A percentile compares a stretch with the other conserved stretches of the same genome.
Evolutionary conservation across 2,113 vertebrate genomes (phyloP).

Genomic region (Zosterops hypoxanthus): DNA sequence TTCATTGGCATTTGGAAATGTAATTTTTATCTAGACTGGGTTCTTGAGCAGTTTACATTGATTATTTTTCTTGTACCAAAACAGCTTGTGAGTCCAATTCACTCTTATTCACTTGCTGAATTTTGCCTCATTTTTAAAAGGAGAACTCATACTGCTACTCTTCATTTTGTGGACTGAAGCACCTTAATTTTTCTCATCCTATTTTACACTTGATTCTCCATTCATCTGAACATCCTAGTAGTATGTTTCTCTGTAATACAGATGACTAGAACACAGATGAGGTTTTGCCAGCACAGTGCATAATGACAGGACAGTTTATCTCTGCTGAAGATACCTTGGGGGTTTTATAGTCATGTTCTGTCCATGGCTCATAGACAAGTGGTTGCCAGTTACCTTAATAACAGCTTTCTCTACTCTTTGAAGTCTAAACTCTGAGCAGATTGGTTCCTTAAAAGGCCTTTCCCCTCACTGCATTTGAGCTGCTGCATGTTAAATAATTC

Average conservation of each 20-base stretch:
- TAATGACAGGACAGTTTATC: not conserved
- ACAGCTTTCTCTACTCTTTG: not conserved
- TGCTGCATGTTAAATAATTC: not conserved
- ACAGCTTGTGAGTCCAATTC: not conserved
- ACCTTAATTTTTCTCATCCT: not conserved
- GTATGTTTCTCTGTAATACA: not conserved
- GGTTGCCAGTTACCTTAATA: not conserved
- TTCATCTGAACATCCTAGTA: not conserved
- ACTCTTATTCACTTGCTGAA: not conserved
- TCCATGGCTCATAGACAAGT: not conserved
- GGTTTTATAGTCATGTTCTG: not conserved
- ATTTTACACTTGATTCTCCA: not conserved
- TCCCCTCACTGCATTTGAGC: not conserved
- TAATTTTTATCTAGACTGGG: not conserved
- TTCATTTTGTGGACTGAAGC: not conserved
- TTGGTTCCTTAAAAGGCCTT: not conserved
- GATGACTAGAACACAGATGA: not conserved
- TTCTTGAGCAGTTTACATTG: not conserved
- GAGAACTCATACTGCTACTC: not conserved
- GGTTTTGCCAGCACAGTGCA: not conserved
- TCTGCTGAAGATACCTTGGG: not conserved
- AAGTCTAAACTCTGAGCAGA: not conserved
- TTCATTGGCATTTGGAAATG: not conserved
- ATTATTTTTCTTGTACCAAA: not conserved
- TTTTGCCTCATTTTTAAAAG: not conserved